Base-by-base conservation (phyloP, 2,888 invertebrate species). In the Drosophila robusta region DNA sequence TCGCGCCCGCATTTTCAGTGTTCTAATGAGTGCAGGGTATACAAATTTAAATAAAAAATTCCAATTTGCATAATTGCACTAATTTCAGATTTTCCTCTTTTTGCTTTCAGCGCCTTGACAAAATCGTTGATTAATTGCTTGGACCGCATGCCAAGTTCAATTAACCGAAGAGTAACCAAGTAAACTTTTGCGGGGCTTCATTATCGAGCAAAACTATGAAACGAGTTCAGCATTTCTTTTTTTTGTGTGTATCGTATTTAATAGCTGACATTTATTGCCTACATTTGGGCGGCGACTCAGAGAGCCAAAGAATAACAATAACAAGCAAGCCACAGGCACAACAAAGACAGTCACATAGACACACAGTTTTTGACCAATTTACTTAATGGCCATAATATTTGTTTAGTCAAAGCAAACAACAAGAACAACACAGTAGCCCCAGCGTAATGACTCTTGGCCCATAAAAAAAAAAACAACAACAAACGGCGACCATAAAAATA, bases 321-420 rank as follows among this genome's bases (percentile, higher is more conserved):
- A 70, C 57, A 75, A 62, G 44, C 58, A 41, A 34, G 55, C 55
- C 56, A 52, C 52, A 39, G 34, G 9, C 45, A 65, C 45, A 46
- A 56, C 46, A 18, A 60, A 39, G 14, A 50, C 18, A 41, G 36
- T 38, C 29, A 56, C 14, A 57, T 24, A 41, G 7, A 24, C 36
- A 61, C 46, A 54, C 70, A 77, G 63, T 77, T 77, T 78, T 75
- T 78, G 81, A 85, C 80, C 84, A 85, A 85, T 85, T 85, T 87
- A 78, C 70, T 85, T 85, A 85, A 85, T 85, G 84, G 87, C 82
- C 82, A 82, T 80, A 85, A 85, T 87, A 87, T 85, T 85, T 87
- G 87, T 85, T 85, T 87, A 85, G 86, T 87, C 85, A 80, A 82
- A 70, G 80, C 82, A 84, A 86, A 80, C 65, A 80, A 56, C 61